These are phyloP conservation scores for Mya arenaria DNA, from an alignment of 1,140 invertebrate genomes.

Conservation along the genomic window DNA sequence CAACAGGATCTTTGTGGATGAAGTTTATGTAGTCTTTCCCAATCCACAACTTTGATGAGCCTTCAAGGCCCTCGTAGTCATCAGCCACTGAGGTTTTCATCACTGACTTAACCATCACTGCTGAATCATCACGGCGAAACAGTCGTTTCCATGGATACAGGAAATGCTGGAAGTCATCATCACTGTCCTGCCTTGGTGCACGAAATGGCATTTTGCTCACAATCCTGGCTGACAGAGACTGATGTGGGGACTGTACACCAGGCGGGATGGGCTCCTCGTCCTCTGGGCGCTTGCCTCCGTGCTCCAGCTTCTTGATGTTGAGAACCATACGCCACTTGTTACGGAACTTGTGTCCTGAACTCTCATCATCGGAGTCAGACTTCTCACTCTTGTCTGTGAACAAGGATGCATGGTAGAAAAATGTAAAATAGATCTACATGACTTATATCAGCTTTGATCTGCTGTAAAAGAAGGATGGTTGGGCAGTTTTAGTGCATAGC, in stretches of 20 bases:
- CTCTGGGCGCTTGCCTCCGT: conserved; percentile 59
- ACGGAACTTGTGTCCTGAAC: conserved; percentile 17
- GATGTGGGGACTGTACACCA: neutral
- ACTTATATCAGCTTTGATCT: too few species aligned
- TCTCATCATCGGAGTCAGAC: conserved; percentile 27
- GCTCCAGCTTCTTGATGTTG: conserved; percentile 74
- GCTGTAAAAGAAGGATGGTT: too few species aligned
- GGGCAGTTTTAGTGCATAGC: too few species aligned
- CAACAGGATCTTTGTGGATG: conserved; percentile 98
- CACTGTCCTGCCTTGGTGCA: conserved; percentile 13
- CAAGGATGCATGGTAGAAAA: too few species aligned
- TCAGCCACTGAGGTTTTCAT: conserved; percentile 46
- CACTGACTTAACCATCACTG: conserved; percentile 31
- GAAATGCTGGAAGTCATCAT: neutral
- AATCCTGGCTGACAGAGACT: conserved; percentile 18
- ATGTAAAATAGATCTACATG: too few species aligned
- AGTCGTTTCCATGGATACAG: conserved; percentile 49
- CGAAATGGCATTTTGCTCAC: conserved; percentile 3
- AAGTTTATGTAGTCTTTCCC: conserved; percentile 99
- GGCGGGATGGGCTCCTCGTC: conserved; percentile 52
- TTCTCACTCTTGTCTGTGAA: neutral
- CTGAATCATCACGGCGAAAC: conserved; percentile 17
- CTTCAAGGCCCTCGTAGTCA: conserved; percentile 62
- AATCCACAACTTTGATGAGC: conserved; percentile 92
- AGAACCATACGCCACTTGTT: conserved; percentile 73